phyloP scores from a whole-genome alignment of 2,797 vertebrate genomes.

The Coluber constrictor region DNA sequence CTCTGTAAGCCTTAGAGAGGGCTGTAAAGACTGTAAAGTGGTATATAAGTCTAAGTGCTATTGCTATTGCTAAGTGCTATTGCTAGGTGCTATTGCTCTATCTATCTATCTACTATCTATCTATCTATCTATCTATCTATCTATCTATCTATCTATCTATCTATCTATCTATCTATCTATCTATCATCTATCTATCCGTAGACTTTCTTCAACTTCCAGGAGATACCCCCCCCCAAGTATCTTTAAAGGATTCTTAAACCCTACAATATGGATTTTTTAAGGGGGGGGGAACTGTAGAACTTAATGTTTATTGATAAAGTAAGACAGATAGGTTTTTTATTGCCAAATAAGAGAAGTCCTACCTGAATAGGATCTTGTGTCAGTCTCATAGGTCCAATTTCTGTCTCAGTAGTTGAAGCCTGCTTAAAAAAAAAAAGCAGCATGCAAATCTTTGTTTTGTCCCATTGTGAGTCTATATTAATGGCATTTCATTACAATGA shows the following conservation, averaged over 20 bases:
- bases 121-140: no score
- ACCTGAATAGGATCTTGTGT: conserved; percentile 93
- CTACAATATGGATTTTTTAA: neutral
- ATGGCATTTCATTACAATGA: conserved; percentile 23
- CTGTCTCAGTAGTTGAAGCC: conserved; percentile 85
- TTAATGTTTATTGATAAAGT: neutral
- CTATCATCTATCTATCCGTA: no score
- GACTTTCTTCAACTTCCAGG: neutral
- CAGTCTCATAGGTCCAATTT: conserved; percentile 92
- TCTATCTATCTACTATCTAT: neutral
- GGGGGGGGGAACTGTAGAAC: neutral
- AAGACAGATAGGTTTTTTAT: neutral
- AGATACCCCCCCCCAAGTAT: neutral
- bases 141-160: no score
- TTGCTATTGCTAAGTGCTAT: no score
- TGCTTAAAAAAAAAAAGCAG: conserved; percentile 66
- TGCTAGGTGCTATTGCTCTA: no score
- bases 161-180: neutral
- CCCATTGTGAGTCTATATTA: neutral
- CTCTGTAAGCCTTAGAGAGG: no score
- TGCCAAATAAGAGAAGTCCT: conserved; percentile 19
- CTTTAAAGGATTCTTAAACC: neutral
- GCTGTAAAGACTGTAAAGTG: no score
- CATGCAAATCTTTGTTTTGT: neutral
- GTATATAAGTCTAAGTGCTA: no score